Evolutionary conservation across 2,888 invertebrate species (phyloP), one percentile per base, ranked within the genome.

Genomic region (Thalpophila matura): DNA sequence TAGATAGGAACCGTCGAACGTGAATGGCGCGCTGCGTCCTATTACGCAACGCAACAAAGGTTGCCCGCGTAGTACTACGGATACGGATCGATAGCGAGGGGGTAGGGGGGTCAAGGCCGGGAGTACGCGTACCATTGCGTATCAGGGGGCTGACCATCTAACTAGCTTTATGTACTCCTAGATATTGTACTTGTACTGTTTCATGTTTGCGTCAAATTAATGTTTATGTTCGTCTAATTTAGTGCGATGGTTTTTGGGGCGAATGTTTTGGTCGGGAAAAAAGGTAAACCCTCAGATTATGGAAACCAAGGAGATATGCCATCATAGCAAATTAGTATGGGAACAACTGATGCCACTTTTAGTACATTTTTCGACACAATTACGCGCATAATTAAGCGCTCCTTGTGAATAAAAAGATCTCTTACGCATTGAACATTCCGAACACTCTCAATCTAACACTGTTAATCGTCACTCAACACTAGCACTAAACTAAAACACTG

Each of bases 121-220:
- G 76, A 75, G 77, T 83, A 83, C 82, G 76, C 81, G 85, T 84
- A 79, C 86, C 86, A 84, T 42, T 65, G 77, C 83, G 84, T 86
- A 77, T 74, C 86, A 80, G 79, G 75, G 54, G 45, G 22, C 29
- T 6, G 18, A 62, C 40, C 42, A 69, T 47, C 33, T 7, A 59
- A 2, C 18, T 35, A 27, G 16, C 18, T 33, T 18, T 45, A 53
- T 51, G 14, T 50, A 37, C 49, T 27, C 26, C 26, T 50, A 31
- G 49, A 29, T n/a, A n/a, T n/a, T n/a, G n/a, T 54, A 42, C 26
- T 43, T 29, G 29, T 37, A 38, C 10, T 26, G 51, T 14, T 38
- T 27, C 37, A 63, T 53, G 47, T 54, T 69, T 40, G 29, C 50
- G 10, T 31, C 22, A 45, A 61, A 68, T 50, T 50, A 45, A 29